Evolutionary conservation across 2,888 invertebrate genomes (phyloP).

Genomic region (Dorcus parallelipipedus): DNA sequence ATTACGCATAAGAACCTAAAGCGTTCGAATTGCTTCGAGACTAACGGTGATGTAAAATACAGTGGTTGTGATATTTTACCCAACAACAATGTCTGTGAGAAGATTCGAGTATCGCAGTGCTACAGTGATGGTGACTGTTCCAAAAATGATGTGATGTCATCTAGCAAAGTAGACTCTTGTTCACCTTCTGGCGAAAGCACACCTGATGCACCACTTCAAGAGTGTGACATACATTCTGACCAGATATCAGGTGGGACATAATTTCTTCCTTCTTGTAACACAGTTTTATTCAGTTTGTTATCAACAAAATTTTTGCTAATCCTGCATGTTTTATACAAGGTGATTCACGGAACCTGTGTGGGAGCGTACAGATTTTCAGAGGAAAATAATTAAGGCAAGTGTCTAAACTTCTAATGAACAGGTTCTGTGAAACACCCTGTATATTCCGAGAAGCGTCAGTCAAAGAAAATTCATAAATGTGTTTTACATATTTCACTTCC

Average conservation of each 20-base stretch:
- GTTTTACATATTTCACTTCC: no score
- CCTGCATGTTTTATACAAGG: no score
- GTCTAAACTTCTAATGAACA: no score
- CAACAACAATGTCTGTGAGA: constrained; percentile 43
- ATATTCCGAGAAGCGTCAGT: no score
- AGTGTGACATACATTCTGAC: constrained; percentile 22
- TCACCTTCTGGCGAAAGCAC: constrained; percentile 23
- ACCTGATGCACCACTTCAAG: constrained; percentile 15
- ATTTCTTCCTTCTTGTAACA: no score
- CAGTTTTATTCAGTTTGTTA: no score
- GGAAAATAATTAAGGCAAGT: no score
- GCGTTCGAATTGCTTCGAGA: constrained; percentile 31
- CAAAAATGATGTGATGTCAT: constrained; percentile 13
- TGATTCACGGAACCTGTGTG: no score
- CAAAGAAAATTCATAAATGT: no score
- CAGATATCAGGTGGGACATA: constrained; percentile 24
- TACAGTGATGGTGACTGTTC: constrained; percentile 24
- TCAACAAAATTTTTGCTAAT: no score
- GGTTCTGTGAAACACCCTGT: no score
- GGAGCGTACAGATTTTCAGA: no score
- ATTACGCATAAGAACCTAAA: constrained; percentile 19
- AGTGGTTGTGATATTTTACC: constrained; percentile 35
- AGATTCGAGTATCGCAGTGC: constrained; percentile 23
- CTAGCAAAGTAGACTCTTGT: constrained; percentile 12
- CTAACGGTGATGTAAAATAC: constrained; percentile 26